Conservation (phyloP, 2,113 vertebrate genomes). For the Herpetotheres cachinnans region DNA sequence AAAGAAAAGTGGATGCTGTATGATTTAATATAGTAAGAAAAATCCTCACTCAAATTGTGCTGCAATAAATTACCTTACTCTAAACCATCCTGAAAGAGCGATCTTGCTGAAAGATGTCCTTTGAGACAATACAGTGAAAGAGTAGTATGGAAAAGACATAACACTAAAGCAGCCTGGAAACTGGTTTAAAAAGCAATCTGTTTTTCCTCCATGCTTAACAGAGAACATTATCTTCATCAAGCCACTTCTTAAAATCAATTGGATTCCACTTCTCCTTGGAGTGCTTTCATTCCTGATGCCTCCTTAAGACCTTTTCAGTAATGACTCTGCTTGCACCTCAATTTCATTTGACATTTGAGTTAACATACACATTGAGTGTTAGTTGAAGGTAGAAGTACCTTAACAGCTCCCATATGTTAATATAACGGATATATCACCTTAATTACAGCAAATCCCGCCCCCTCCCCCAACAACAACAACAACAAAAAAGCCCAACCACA, state of each 20-base stretch:
- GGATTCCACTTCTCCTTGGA: neutral
- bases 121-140: neutral
- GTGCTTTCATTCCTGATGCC: neutral
- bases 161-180: neutral
- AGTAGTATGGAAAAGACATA: neutral
- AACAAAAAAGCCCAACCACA: neutral
- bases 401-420: neutral
- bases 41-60: neutral
- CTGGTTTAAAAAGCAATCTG: neutral
- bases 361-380: neutral
- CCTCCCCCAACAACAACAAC: neutral
- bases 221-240: neutral
- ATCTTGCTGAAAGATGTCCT: neutral
- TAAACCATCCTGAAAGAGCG: neutral
- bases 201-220: neutral
- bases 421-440: neutral
- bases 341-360: neutral
- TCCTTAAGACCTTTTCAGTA: neutral
- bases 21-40: neutral
- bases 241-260: neutral
- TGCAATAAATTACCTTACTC: neutral
- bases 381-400: neutral
- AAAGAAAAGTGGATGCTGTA: neutral
- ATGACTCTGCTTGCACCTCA: neutral
- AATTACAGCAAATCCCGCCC: neutral